Base-by-base conservation (phyloP, 2,113 vertebrate species). In the Hyperopisus bebe region DNA sequence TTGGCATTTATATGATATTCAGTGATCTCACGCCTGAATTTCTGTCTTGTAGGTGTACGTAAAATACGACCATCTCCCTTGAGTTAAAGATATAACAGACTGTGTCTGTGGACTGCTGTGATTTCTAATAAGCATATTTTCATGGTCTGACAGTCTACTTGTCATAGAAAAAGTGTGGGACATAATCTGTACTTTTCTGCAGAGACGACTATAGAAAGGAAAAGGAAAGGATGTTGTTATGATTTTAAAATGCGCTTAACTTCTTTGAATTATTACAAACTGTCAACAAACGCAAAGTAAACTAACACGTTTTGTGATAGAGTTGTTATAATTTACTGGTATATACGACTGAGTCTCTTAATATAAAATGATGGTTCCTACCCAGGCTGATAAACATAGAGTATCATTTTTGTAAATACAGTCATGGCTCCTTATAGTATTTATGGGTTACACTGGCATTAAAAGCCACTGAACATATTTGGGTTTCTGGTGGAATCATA, bases 301-400 rank as follows among this genome's bases (percentile, higher is more conserved):
- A 11, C 62, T 27, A 70, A 87, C 46, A 87, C 13, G 6, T 87
- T 87, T 35, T 87, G 85, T 87, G 13, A 87, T 39, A 39, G 50
- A 55, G 50, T 4, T 87, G 5, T 87, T 87, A 48, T 86, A 50
- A 53, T 87, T 87, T 35, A 87, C 85, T 87, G 85, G 74, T 39
- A 42, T 53, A 15, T 53, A 87, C 50, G 51, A 35, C 47, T 39
- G n/a, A 51, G 47, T 84, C 39, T 46, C 42, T 42, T 24, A 84
- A 84, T 84, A 84, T 84, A 47, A 84, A 84, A 84, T n/a, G 82
- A 24, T 47, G 46, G 42, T 84, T 47, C 44, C 44, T 47, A 84
- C 42, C 21, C 42, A 46, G 82, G 44, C 53, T 87, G 27, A 53
- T 51, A 27, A 48, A 48, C 47, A 50, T 39, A 35, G 9, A 55